Evolutionary conservation across 2,888 invertebrate species (phyloP).

Genomic region (Miltochrista miniata): DNA sequence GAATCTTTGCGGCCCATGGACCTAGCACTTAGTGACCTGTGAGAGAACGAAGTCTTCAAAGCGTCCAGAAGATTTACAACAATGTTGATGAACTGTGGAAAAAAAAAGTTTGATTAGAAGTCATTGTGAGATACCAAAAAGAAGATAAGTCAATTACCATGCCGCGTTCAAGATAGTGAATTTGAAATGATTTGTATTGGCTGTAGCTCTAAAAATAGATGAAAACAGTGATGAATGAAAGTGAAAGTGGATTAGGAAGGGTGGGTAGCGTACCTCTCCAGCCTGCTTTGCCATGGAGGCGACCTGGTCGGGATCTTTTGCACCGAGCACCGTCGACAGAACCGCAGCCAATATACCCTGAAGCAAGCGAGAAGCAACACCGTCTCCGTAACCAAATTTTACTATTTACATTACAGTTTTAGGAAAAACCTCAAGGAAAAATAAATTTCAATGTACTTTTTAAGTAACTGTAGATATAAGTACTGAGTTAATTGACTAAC

Average conservation of each 20-base stretch:
- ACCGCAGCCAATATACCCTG: conserved; percentile 97
- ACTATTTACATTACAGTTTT: conserved; percentile 72
- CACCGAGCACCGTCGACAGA: conserved; percentile 95
- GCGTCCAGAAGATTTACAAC: conserved; percentile 95
- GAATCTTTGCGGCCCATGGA: conserved; percentile 94
- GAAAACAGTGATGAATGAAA: conserved; percentile 13
- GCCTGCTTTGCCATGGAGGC: conserved; percentile 97
- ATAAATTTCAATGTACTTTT: neutral
- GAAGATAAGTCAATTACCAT: neutral
- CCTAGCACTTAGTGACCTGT: conserved; percentile 92
- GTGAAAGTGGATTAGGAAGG: conserved; percentile 65
- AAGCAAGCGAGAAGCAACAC: conserved; percentile 85
- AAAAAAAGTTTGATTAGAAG: conserved; percentile 1
- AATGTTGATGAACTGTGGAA: conserved; percentile 93
- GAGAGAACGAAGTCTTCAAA: conserved; percentile 95
- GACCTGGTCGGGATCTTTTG: conserved; percentile 95
- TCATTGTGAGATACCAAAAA: conserved; percentile 1
- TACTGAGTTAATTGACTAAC: conserved; percentile 1
- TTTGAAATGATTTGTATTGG: conserved; percentile 3
- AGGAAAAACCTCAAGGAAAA: conserved; percentile 64
- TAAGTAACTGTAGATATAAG: neutral
- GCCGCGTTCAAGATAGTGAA: neutral
- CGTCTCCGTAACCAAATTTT: conserved; percentile 80
- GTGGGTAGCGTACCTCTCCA: conserved; percentile 92
- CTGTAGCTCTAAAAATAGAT: conserved; percentile 8